A percentile compares a stretch with the other conserved stretches of the same genome.
These are phyloP conservation scores for Larimichthys polyactis DNA, from an alignment of 2,113 vertebrate genomes.

Conservation along the genomic window DNA sequence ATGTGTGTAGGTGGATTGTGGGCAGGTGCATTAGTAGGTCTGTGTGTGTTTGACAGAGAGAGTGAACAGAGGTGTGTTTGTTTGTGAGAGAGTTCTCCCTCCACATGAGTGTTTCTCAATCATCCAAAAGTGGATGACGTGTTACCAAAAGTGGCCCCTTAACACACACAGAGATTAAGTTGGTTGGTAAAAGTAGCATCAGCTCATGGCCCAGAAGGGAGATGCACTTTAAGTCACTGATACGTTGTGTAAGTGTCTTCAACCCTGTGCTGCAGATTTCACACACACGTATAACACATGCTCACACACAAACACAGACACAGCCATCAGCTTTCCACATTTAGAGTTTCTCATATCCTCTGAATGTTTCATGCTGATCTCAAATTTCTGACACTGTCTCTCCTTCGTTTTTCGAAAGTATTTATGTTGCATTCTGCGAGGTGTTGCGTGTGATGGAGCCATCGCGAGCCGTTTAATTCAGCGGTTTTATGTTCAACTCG, in stretches of 20 bases:
- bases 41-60: conserved; percentile 33
- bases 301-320: background rate
- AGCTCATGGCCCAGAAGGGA: conserved; percentile 23
- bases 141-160: conserved; percentile 49
- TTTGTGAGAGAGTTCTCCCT: conserved; percentile 6
- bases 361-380: conserved; percentile 42
- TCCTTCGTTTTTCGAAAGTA: background rate
- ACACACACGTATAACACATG: no score
- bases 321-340: conserved; percentile 12
- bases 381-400: conserved; percentile 27
- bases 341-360: conserved; percentile 24
- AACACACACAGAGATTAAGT: conserved; percentile 41
- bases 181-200: conserved; percentile 48
- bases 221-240: conserved; percentile 42
- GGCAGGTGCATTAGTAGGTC: conserved; percentile 39
- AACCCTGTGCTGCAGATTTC: conserved; percentile 7
- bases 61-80: conserved; percentile 11
- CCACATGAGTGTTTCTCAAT: conserved; percentile 46
- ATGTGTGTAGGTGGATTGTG: conserved; percentile 36
- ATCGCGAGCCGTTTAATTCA: conserved; percentile 28
- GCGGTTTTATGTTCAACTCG: conserved; percentile 38
- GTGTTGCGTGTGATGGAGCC: conserved; percentile 4
- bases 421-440: conserved; percentile 6
- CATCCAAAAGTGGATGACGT: conserved; percentile 62
- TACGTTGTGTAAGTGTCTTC: conserved; percentile 26